Conservation (phyloP, 1,140 invertebrate genomes). For the Anoplolepis gracilipes region DNA sequence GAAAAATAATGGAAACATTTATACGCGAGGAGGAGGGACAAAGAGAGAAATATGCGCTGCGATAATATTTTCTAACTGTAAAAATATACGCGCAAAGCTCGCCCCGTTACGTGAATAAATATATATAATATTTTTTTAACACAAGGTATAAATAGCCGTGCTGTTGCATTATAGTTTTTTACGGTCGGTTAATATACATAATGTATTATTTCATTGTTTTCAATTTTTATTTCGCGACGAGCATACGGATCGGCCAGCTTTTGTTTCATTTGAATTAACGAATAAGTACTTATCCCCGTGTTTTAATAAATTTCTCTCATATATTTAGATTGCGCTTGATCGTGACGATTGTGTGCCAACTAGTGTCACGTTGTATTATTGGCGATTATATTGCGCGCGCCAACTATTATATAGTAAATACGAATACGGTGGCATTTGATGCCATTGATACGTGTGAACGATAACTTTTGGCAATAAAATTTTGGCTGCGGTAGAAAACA, state of each 20-base stretch:
- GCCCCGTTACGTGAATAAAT: background rate
- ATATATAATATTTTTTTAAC: conserved; percentile 32
- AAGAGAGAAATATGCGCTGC: too few relatives aligned
- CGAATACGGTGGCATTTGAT: conserved; percentile 50
- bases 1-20: conserved; percentile 57
- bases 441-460: conserved; percentile 57
- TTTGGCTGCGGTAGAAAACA: conserved; percentile 57
- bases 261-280: conserved; percentile 8
- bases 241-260: background rate
- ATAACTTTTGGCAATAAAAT: conserved; percentile 70
- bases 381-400: conserved; percentile 58
- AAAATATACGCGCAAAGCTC: conserved; percentile 43
- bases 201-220: conserved; percentile 26
- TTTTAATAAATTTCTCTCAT: conserved; percentile 18
- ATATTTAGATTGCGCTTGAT: conserved; percentile 59
- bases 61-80: conserved; percentile 54
- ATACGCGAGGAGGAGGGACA: conserved; percentile 18
- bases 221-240: conserved; percentile 8
- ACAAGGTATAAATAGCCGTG: conserved; percentile 18
- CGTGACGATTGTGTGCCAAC: conserved; percentile 25
- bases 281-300: background rate
- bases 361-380: conserved; percentile 61
- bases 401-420: conserved; percentile 42
- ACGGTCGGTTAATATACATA: background rate
- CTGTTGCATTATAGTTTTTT: conserved; percentile 44